Base-by-base conservation (phyloP, 2,113 vertebrate species). In the Bubo blakistoni region DNA sequence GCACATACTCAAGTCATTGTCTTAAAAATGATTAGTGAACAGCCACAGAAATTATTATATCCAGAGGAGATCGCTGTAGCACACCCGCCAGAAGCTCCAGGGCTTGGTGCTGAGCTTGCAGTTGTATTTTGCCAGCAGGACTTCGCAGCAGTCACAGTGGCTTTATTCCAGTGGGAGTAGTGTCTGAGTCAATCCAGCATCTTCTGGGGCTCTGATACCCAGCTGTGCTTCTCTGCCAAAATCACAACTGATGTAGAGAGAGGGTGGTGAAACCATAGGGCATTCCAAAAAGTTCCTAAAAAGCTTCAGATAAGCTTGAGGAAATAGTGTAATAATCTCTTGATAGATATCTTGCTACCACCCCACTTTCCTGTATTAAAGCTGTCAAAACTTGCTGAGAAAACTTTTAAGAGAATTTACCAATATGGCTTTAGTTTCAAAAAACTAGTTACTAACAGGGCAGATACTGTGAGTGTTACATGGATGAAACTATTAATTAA, bases 401-500 rank as follows among this genome's bases (percentile, higher is more conserved):
- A 94, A 83, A 67, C 5, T 22, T 51, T 16, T 38, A 25, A 51
- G 26, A 87, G 74, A 81, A 71, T 90, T 90, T 86, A 86, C 67
- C 59, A 83, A 36, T 47, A 88, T 14, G 42, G 25, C 32, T 92
- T 84, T 76, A 51, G 49, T 72, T 93, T 93, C 86, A 77, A 72
- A 85, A 65, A n/a, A 65, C 20, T 65, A 29, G 52, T 76, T 95
- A 38, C 42, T 72, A 87, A 66, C 82, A 65, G 40, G 49, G 22
- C 27, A 93, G 76, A 90, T 57, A 55, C 36, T 78, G n/a, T 34
- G 46, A 88, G 71, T 61, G 80, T 80, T 88, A 72, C 70, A 63
- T 38, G 62, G 89, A 57, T 86, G 86, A 88, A 92, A 73, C 22
- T 57, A 4, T 88, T 90, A 97, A 94, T 94, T 95, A 88, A 95